Conservation (phyloP, 2,113 vertebrate genomes). For the Nansenia antarctica region DNA sequence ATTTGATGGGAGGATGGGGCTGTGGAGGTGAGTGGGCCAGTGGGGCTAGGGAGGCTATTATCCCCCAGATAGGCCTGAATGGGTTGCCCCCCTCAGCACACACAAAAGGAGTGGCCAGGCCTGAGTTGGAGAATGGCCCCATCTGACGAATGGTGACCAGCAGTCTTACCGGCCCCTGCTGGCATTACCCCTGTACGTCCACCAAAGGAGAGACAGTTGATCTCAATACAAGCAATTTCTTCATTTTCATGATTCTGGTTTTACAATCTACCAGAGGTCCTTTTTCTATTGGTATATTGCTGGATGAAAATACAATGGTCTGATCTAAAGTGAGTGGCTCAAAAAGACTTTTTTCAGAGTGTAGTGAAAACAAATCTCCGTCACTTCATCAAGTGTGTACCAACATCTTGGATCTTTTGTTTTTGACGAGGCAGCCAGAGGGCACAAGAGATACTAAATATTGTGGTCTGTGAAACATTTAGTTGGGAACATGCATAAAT, state of each 20-base stretch:
- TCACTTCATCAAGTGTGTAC: too few species aligned
- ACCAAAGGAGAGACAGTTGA: background rate
- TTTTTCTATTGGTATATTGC: too few species aligned
- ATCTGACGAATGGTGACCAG: conserved; percentile 60
- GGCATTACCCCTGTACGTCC: conserved; percentile 24
- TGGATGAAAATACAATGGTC: too few species aligned
- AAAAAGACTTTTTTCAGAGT: too few species aligned
- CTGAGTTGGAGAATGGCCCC: conserved; percentile 56
- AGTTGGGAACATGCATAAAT: too few species aligned
- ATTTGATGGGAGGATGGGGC: conserved; percentile 52
- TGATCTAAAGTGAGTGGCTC: too few species aligned
- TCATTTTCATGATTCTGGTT: background rate
- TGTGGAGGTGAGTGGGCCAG: conserved; percentile 32
- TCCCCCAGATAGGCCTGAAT: conserved; percentile 69
- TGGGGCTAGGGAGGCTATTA: conserved; percentile 66
- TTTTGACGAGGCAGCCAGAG: too few species aligned
- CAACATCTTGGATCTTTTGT: too few species aligned
- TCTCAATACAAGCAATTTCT: background rate
- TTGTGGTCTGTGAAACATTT: too few species aligned
- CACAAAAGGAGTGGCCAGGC: conserved; percentile 71
- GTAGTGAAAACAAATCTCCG: too few species aligned
- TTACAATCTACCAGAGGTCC: background rate
- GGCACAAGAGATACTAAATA: too few species aligned
- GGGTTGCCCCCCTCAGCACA: conserved; percentile 47
- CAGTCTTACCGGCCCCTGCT: conserved; percentile 36